Conservation (phyloP, 2,113 vertebrate genomes). For the Ahaetulla prasina region DNA sequence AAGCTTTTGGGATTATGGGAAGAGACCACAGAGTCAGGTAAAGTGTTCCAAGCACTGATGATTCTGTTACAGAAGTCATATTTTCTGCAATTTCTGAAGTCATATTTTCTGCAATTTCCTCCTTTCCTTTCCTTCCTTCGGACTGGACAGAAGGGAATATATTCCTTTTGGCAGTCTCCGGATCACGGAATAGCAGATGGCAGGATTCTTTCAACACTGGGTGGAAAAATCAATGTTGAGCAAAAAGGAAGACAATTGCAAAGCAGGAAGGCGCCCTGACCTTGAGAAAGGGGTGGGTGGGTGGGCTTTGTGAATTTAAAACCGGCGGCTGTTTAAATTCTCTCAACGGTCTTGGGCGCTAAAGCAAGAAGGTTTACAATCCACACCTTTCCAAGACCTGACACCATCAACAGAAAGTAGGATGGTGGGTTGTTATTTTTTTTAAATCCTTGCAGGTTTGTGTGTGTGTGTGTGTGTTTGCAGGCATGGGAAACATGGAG, state of each 20-base stretch:
- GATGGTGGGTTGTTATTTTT: slow-evolving; percentile 41
- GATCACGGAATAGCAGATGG: background rate
- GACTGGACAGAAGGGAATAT: background rate
- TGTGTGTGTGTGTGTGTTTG: background rate
- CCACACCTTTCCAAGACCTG: slow-evolving; percentile 31
- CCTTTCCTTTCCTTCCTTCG: slow-evolving; percentile 16
- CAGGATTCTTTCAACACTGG: background rate
- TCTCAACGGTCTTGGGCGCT: background rate
- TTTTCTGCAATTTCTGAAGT: no score
- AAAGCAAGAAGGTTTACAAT: background rate
- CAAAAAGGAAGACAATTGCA: slow-evolving; percentile 1
- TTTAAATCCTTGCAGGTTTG: slow-evolving; percentile 15
- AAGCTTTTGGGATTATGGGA: no score
- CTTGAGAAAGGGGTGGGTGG: slow-evolving; percentile 41
- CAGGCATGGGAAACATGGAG: slow-evolving; percentile 56
- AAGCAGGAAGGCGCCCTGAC: slow-evolving; percentile 24
- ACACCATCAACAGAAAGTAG: slow-evolving; percentile 30
- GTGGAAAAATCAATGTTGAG: background rate
- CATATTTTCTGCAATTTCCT: no score
- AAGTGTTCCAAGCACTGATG: no score
- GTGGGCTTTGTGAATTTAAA: slow-evolving; percentile 37
- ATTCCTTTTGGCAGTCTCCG: background rate
- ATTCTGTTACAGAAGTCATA: no score
- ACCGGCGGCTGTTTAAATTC: background rate
- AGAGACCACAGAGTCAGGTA: no score